Base-by-base conservation (phyloP, 2,888 invertebrate genomes). In the Heliconius ismenius region DNA sequence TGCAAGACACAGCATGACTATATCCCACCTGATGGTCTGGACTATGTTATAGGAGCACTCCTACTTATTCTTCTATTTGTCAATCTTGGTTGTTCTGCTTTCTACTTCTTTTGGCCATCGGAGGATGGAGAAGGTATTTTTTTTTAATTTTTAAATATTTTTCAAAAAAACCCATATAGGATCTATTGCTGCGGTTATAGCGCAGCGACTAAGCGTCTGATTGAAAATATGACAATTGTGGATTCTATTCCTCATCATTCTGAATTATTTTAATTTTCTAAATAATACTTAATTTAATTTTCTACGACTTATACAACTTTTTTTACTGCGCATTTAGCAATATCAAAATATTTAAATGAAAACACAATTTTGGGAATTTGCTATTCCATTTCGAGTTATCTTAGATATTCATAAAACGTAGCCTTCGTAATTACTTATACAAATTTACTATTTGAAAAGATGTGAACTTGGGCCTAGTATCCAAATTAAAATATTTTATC, bases 1-100 rank as follows among this genome's bases (percentile, higher is more conserved):
- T 93, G 93, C 84, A 93, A 93, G 84, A 93, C 92, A 0, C 86
- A 91, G 81, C 83, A 86, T 18, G 92, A 93, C 81, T 85, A 85
- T 36, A 62, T 86, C 1, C 90, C 91, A 3, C 83, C 85, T 2
- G 93, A 94, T 77, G 81, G 82, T 0, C 68, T 92, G 80, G 93
- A 94, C 80, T 92, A 88, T 75, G 80, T 87, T 2, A 83, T 94
- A 6, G 93, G 93, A 3, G 86, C 85, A 0, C 76, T 93, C 3
- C 74, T 94, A 0, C 75, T 94, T 1, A 58, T 84, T 0, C 74
- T 93, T 0, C 76, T 94, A 13, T 78, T 92, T 11, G 85, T 89
- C 62, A 94, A 94, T 81, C 67, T 91, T 0, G 91, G 89, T n/a
- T 93, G 93, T 79, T 89, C 93, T 0, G 90, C 87, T 0, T 90